phyloP scores from a whole-genome alignment of 2,888 invertebrate genomes.

The Agonopterix subpropinquella region DNA sequence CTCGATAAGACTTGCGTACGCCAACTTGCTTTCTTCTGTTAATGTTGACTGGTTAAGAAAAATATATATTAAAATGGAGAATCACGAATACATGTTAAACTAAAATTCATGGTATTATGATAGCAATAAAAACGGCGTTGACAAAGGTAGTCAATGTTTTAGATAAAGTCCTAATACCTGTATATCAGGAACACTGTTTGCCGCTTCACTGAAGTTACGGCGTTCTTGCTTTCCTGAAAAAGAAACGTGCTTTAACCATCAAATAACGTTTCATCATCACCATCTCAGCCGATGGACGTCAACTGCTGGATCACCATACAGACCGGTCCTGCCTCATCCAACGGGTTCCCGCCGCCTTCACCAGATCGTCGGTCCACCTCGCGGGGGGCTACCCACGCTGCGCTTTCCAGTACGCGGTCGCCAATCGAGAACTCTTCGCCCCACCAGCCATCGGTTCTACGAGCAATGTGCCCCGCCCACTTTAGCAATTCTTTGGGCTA shows the following conservation, averaged over 20 bases:
- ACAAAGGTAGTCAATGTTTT: neutral
- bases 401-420: no score
- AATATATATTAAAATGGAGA: neutral
- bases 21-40: constrained; percentile 92
- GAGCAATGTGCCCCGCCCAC: no score
- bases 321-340: neutral
- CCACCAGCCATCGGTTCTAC: no score
- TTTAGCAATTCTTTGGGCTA: no score
- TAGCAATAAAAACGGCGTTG: no score
- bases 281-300: neutral
- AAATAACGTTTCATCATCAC: neutral
- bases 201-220: constrained; percentile 93
- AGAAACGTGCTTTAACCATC: constrained; percentile 17
- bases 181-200: constrained; percentile 88
- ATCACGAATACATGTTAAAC: no score
- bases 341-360: no score
- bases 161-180: constrained; percentile 77
- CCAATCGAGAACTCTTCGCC: no score
- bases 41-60: constrained; percentile 82
- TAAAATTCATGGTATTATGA: no score
- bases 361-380: no score
- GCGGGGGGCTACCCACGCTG: no score
- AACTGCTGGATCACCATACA: neutral
- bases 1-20: constrained; percentile 95
- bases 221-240: constrained; percentile 79